Evolutionary conservation across 2,888 invertebrate genomes (phyloP), one percentile per base, ranked within the genome.

Genomic region (Nomada fucata): DNA sequence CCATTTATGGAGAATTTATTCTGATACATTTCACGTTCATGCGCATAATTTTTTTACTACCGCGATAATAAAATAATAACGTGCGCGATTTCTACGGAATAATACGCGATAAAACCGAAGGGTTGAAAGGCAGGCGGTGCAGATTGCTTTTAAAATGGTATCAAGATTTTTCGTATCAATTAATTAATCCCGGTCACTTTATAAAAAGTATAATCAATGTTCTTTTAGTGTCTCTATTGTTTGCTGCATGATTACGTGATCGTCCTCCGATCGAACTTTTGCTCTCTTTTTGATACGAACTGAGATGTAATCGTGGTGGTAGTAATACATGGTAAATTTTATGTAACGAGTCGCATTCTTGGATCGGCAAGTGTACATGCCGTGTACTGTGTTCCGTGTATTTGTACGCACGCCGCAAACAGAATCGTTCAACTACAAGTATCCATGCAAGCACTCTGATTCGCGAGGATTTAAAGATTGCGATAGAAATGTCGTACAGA

Each of bases 401-500:
- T 47, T n/a, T 29, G 71, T 67, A 63, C 26, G 59, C 20, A 20
- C 26, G 3, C 26, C 36, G 52, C n/a, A 18, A 76, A 73, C 73
- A 73, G 71, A 71, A 55, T 78, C 44, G 60, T 50, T 18, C 64
- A 55, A 63, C 55, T 63, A 70, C 69, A 63, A 70, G 75, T 81
- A 76, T 79, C 79, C 72, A 63, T 84, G 29, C 63, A 47, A 13
- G 61, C 59, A 67, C 64, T 11, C 65, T 60, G 79, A 67, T 76
- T 57, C 26, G 29, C 55, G 75, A 80, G 72, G 75, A 83, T 84
- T 83, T 84, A 80, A 71, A 77, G 76, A 64, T 65, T 72, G 61
- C 68, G 52, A 72, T 72, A 64, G 76, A 71, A 76, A 64, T 50
- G 57, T 57, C 57, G 44, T 71, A 55, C 70, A 74, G 67, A 68